Percentiles rank a stretch among this genome's conserved stretches.
phyloP scores from a whole-genome alignment of 2,113 vertebrate species.

The Raphicerus campestris region DNA sequence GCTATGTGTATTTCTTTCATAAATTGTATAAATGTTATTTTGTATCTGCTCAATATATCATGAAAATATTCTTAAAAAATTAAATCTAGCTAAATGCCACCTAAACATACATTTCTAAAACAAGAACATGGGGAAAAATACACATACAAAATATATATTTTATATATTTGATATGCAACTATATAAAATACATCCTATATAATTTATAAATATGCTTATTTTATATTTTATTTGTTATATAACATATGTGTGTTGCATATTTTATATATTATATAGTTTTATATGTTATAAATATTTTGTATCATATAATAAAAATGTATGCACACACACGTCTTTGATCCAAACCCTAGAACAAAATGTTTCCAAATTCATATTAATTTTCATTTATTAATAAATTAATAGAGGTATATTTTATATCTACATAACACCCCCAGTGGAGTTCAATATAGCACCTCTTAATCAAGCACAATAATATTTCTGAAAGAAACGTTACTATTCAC shows the following conservation, averaged over 20 bases:
- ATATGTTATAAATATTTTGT: not conserved
- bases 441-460: not conserved
- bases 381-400: conserved; percentile 1
- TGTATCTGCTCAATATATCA: not conserved
- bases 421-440: not conserved
- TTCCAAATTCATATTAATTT: conserved; percentile 28
- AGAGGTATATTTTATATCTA: not conserved
- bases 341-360: not conserved
- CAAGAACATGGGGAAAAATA: not conserved
- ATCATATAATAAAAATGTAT: not conserved
- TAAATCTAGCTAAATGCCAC: not conserved
- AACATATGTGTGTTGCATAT: not conserved
- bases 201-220: not conserved
- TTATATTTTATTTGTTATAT: not conserved
- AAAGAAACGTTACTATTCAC: not conserved
- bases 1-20: not conserved
- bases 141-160: not conserved
- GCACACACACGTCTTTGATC: not conserved
- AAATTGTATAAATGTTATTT: not conserved
- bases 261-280: not conserved
- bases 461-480: conserved; percentile 4
- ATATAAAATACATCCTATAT: not conserved
- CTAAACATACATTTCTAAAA: not conserved
- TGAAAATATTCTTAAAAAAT: not conserved
- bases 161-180: not conserved